A percentile compares a stretch with the other conserved stretches of the same genome.
These are phyloP conservation scores for Tricholaema leucomelas DNA, from an alignment of 2,113 vertebrate genomes.

Conservation along the genomic window DNA sequence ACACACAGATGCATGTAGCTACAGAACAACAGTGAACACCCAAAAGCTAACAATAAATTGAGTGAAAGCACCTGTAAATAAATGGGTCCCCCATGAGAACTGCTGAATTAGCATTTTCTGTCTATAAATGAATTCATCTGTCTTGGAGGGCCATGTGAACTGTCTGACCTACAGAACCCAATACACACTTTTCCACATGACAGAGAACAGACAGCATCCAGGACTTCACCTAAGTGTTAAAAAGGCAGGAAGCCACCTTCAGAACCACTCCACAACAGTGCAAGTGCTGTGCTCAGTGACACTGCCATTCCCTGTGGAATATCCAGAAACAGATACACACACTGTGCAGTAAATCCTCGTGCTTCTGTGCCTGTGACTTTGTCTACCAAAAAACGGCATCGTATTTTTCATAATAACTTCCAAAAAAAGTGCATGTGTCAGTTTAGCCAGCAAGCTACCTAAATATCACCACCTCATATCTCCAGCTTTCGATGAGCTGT, in stretches of 20 bases:
- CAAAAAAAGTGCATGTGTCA: neutral
- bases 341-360: neutral
- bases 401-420: neutral
- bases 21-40: neutral
- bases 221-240: neutral
- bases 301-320: neutral
- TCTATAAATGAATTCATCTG: neutral
- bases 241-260: neutral
- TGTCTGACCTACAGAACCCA: neutral
- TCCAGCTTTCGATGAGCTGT: neutral
- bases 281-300: neutral
- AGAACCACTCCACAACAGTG: neutral
- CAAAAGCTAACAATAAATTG: neutral
- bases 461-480: neutral
- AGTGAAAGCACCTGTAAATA: neutral
- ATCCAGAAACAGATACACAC: neutral
- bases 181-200: neutral
- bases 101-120: neutral
- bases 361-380: neutral
- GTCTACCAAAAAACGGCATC: too few species aligned
- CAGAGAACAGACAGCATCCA: slow-evolving; percentile 9
- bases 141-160: neutral
- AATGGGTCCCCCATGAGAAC: neutral
- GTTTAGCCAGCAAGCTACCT: neutral
- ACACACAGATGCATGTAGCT: neutral